A percentile compares a stretch with the other conserved stretches of the same genome.
Evolutionary conservation across 2,888 invertebrate species (phyloP).

Genomic region (Lacanobia wlatinum): DNA sequence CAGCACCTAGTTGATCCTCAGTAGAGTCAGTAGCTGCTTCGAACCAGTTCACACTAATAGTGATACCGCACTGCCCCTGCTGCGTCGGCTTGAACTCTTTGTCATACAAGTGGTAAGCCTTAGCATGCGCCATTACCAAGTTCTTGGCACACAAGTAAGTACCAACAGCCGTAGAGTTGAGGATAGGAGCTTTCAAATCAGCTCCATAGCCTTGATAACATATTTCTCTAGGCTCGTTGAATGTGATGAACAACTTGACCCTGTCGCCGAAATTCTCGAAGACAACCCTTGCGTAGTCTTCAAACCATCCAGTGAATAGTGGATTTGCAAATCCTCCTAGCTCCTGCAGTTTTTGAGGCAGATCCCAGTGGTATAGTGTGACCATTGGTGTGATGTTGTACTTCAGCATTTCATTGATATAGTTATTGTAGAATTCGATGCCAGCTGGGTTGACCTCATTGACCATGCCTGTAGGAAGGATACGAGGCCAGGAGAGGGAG

Average conservation of each 20-base stretch:
- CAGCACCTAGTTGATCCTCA: conserved; percentile 81
- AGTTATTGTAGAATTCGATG: no score
- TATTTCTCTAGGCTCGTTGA: conserved; percentile 84
- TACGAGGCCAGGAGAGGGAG: no score
- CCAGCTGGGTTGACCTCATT: no score
- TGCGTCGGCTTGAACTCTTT: conserved; percentile 73
- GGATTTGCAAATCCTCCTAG: conserved; percentile 76
- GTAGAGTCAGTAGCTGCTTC: conserved; percentile 74
- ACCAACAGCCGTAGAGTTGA: conserved; percentile 81
- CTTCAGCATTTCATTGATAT: conserved; percentile 56
- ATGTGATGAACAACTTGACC: conserved; percentile 71
- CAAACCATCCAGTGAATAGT: conserved; percentile 84
- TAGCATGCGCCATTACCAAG: conserved; percentile 89
- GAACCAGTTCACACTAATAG: conserved; percentile 69
- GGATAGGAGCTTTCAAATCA: not conserved
- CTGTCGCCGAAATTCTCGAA: conserved; percentile 85
- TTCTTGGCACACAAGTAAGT: conserved; percentile 87
- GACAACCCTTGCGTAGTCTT: conserved; percentile 84
- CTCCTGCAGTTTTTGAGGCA: conserved; percentile 78
- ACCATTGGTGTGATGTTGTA: conserved; percentile 91
- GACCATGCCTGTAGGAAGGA: no score
- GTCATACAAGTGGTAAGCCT: conserved; percentile 79
- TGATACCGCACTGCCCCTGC: conserved; percentile 70
- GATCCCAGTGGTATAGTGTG: conserved; percentile 89
- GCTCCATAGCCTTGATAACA: no score